Percentiles rank a stretch among this genome's conserved stretches.
Conservation (phyloP, 2,797 vertebrate genomes). For the Amniataba percoides region DNA sequence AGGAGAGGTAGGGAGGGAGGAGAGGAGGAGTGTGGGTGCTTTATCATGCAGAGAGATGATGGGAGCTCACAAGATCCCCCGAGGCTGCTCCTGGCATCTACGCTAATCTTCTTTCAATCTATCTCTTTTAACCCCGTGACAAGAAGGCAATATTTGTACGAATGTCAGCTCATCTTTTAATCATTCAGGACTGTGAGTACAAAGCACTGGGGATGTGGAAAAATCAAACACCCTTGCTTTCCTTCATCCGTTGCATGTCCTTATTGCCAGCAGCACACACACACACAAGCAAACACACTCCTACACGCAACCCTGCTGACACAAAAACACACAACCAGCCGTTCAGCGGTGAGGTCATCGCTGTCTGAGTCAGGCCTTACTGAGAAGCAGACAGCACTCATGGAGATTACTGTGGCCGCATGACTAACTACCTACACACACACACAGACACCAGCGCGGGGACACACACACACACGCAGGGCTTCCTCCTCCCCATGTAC, state of each 20-base stretch:
- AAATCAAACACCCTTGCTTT: slow-evolving; percentile 32
- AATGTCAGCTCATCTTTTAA: slow-evolving; percentile 39
- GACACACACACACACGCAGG: slow-evolving; percentile 16
- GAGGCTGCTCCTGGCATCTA: slow-evolving; percentile 4
- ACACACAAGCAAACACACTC: slow-evolving; percentile 22
- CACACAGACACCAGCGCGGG: slow-evolving; percentile 13
- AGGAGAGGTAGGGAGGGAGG: not conserved
- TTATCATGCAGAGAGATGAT: slow-evolving; percentile 23
- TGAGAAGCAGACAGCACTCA: slow-evolving; percentile 63
- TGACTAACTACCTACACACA: slow-evolving; percentile 55
- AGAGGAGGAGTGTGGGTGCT: slow-evolving; percentile 19
- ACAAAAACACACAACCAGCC: slow-evolving; percentile 48
- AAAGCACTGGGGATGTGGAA: slow-evolving; percentile 1
- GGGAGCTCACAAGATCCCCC: slow-evolving; percentile 8
- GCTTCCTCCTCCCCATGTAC: slow-evolving; percentile 37
- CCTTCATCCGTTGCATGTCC: not conserved
- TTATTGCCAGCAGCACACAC: not conserved
- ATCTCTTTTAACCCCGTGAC: slow-evolving; percentile 21
- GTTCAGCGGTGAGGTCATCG: slow-evolving; percentile 70
- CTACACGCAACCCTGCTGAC: slow-evolving; percentile 38
- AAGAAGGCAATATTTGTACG: slow-evolving; percentile 6
- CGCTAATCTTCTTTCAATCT: slow-evolving; percentile 34
- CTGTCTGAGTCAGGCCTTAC: slow-evolving; percentile 69
- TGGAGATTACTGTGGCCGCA: slow-evolving; percentile 60
- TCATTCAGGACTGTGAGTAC: slow-evolving; percentile 8